phyloP scores from a whole-genome alignment of 2,888 invertebrate species.

The Luperina nickerlii region DNA sequence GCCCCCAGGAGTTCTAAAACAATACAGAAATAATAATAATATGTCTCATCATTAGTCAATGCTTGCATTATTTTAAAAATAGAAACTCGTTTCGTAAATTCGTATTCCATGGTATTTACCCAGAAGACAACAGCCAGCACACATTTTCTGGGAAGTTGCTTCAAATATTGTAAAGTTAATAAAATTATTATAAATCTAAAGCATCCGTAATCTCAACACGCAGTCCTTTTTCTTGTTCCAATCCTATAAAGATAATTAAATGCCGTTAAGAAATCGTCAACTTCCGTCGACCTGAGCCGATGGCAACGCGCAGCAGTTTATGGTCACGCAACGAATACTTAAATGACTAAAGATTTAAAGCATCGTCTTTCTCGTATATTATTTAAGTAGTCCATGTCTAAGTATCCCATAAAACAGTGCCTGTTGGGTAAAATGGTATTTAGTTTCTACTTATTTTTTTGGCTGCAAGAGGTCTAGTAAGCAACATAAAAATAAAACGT shows the following conservation, averaged over 20 bases:
- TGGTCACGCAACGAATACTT: conserved; percentile 77
- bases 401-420: neutral
- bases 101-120: conserved; percentile 2
- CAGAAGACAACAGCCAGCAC: neutral
- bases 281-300: conserved; percentile 84
- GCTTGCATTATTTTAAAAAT: neutral
- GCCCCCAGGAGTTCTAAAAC: neutral
- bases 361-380: conserved; percentile 49
- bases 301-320: conserved; percentile 73
- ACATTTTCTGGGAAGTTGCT: neutral
- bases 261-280: conserved; percentile 82
- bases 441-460: neutral
- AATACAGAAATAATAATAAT: neutral
- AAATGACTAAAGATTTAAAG: conserved; percentile 59
- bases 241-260: conserved; percentile 74
- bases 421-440: too few species aligned
- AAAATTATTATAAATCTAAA: conserved; percentile 21
- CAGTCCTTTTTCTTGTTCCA: conserved; percentile 70
- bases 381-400: conserved; percentile 1
- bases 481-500: conserved; percentile 19
- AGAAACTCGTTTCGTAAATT: neutral
- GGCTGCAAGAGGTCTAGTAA: neutral
- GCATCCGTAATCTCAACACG: conserved; percentile 43
- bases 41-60: neutral
- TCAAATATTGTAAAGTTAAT: conserved; percentile 4